Evolutionary conservation across 2,113 vertebrate genomes (phyloP).

Genomic region (Phalacrocorax aristotelis): DNA sequence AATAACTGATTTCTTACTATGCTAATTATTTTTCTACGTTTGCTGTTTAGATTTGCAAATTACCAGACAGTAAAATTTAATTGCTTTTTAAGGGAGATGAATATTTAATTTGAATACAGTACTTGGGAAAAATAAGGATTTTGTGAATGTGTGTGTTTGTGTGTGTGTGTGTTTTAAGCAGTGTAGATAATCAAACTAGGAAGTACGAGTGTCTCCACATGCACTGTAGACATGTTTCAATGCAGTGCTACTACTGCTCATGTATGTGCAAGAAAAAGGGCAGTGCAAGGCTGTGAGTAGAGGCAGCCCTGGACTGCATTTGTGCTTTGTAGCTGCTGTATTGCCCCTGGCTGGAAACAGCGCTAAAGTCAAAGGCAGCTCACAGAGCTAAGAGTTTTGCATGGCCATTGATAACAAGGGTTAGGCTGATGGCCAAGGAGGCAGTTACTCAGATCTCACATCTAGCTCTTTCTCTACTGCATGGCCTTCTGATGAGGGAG

Average conservation of each 20-base stretch:
- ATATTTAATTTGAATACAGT: constrained; percentile 62
- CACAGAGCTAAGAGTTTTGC: accelerated
- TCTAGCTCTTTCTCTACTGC: background rate
- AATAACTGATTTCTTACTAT: constrained; percentile 57
- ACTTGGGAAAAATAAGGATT: constrained; percentile 9
- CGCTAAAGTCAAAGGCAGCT: accelerated
- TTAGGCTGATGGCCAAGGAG: background rate
- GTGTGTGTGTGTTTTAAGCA: background rate
- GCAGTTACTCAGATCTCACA: background rate
- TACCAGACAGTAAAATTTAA: constrained; percentile 60
- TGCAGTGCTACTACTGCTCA: background rate
- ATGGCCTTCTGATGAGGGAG: accelerated
- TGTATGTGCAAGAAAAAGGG: background rate
- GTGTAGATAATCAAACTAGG: background rate
- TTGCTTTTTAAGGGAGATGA: constrained; percentile 63
- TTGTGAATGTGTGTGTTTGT: background rate
- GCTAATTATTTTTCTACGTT: constrained; percentile 64
- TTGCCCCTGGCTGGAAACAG: background rate
- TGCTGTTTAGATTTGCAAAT: constrained; percentile 64
- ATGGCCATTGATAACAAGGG: background rate
- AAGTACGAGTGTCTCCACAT: background rate
- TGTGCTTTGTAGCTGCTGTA: background rate
- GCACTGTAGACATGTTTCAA: background rate
- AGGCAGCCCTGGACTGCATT: background rate
- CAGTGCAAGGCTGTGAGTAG: background rate